Evolutionary conservation across 2,888 invertebrate genomes (phyloP).

Genomic region (Strigamia maritima): DNA sequence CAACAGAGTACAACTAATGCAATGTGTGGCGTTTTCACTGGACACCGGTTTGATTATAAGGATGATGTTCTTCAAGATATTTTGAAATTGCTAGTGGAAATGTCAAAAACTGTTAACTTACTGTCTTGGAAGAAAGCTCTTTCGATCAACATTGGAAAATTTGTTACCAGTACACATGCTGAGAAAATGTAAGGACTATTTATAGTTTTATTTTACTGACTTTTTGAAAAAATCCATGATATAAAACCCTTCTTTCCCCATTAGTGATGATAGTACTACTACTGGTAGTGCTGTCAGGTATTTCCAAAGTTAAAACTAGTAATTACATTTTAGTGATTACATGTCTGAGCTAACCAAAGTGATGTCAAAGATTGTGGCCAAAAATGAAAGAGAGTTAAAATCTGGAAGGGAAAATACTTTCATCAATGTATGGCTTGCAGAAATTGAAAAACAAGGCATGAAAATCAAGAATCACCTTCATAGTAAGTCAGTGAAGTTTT

Average conservation of each 20-base stretch:
- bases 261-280: too few relatives aligned
- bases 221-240: too few relatives aligned
- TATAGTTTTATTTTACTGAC: too few relatives aligned
- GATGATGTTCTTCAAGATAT: not conserved
- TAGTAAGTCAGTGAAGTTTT: not conserved
- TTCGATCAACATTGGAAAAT: not conserved
- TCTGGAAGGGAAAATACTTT: not conserved
- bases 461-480: not conserved
- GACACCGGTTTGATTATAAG: not conserved
- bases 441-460: not conserved
- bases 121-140: not conserved
- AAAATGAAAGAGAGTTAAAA: not conserved
- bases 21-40: not conserved
- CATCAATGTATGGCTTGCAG: not conserved
- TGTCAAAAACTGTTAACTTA: not conserved
- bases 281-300: too few relatives aligned
- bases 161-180: not conserved
- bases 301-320: too few relatives aligned
- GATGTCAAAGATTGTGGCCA: not conserved
- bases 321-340: not conserved
- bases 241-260: too few relatives aligned
- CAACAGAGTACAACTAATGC: not conserved
- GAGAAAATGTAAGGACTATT: not conserved
- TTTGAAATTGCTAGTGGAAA: not conserved
- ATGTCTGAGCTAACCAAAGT: not conserved